phyloP scores from a whole-genome alignment of 2,888 invertebrate species.

The Drosophila falleni region DNA sequence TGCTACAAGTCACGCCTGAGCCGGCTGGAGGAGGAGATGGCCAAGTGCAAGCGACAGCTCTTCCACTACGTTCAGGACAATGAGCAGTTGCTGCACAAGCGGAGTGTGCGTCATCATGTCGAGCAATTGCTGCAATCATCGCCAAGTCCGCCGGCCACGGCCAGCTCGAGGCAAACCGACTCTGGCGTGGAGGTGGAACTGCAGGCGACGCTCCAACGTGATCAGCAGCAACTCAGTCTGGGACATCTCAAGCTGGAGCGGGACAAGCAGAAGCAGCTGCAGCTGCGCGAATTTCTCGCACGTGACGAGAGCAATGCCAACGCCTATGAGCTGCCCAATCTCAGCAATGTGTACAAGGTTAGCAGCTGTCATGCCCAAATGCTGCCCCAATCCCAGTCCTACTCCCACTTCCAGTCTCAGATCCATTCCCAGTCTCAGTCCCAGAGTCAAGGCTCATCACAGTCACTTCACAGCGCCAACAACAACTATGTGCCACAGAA shows the following conservation, averaged over 20 bases:
- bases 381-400: not conserved
- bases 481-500: not conserved
- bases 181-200: slow-evolving; percentile 14
- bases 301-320: slow-evolving; percentile 64
- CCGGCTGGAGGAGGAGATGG: slow-evolving; percentile 56
- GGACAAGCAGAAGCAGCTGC: slow-evolving; percentile 46
- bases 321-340: slow-evolving; percentile 53
- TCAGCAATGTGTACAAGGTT: slow-evolving; percentile 47
- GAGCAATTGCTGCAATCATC: slow-evolving; percentile 36
- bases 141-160: not conserved
- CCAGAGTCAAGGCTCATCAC: not conserved
- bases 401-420: not conserved
- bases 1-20: slow-evolving; percentile 53
- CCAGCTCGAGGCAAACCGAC: slow-evolving; percentile 7
- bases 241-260: slow-evolving; percentile 21
- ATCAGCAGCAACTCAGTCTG: not conserved
- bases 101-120: slow-evolving; percentile 44
- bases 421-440: not conserved
- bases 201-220: not conserved
- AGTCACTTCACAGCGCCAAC: not conserved
- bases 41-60: slow-evolving; percentile 58
- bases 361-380: slow-evolving; percentile 28
- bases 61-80: slow-evolving; percentile 53
- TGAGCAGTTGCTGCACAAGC: slow-evolving; percentile 40
- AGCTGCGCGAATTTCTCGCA: slow-evolving; percentile 52